Conservation (phyloP, 2,888 invertebrate genomes). For the Vesta saturnalis region DNA sequence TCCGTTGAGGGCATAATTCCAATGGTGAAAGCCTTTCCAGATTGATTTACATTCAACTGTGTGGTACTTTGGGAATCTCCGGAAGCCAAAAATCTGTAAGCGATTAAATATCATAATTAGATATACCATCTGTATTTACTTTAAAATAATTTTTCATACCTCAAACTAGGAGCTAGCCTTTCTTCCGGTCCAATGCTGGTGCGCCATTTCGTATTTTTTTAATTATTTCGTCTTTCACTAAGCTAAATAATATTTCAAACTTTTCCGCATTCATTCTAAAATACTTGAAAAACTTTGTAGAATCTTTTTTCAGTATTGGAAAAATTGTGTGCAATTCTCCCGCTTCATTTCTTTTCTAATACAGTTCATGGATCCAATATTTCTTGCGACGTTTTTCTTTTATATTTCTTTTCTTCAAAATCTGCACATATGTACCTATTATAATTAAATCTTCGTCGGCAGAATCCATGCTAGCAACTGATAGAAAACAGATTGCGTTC, state of each 20-base stretch:
- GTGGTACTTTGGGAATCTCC: background rate
- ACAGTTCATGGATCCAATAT: background rate
- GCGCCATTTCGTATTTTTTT: too few species aligned
- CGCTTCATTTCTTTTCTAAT: background rate
- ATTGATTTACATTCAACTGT: background rate
- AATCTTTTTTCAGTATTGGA: background rate
- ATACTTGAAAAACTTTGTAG: background rate
- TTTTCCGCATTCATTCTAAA: background rate
- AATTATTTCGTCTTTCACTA: background rate
- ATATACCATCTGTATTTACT: too few species aligned
- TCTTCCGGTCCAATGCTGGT: too few species aligned
- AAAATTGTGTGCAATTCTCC: too few species aligned
- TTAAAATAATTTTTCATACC: too few species aligned
- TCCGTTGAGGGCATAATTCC: background rate
- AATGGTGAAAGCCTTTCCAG: background rate
- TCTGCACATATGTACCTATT: too few species aligned
- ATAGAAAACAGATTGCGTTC: too few species aligned
- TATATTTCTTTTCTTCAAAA: background rate
- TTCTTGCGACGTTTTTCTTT: background rate
- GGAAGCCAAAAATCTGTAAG: background rate
- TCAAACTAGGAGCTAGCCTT: too few species aligned
- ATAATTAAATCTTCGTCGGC: background rate
- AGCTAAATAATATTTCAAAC: background rate
- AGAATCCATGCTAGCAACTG: too few species aligned
- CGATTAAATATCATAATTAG: too few species aligned